Percentiles rank a stretch among this genome's conserved stretches.
Conservation (phyloP, 2,888 invertebrate genomes). For the Pinctada fucata region DNA sequence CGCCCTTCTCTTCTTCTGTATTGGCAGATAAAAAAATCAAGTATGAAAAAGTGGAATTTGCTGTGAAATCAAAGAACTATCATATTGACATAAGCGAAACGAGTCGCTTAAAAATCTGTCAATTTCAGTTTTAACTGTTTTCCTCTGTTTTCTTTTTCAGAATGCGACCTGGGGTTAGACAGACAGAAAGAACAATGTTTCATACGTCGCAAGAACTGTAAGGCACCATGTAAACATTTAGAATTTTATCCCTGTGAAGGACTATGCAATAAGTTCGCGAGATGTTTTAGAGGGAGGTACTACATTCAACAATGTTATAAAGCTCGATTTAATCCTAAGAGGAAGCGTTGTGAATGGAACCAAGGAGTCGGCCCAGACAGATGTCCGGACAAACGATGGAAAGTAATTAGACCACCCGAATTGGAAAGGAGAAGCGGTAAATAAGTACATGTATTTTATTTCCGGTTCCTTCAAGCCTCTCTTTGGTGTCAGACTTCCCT, state of each 20-base stretch:
- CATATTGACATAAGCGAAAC: too few species aligned
- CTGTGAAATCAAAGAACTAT: too few species aligned
- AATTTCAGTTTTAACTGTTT: too few species aligned
- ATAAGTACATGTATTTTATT: too few species aligned
- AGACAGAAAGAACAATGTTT: constrained; percentile 32
- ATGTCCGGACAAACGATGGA: constrained; percentile 28
- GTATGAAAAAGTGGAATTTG: too few species aligned
- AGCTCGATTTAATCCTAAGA: constrained; percentile 20
- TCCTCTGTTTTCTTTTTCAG: constrained; percentile 38
- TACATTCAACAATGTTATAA: constrained; percentile 46
- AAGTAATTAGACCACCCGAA: too few species aligned
- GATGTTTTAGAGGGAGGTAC: constrained; percentile 40
- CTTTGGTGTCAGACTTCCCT: too few species aligned
- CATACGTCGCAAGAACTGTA: constrained; percentile 26
- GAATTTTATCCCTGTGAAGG: constrained; percentile 35
- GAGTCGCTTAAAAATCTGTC: too few species aligned
- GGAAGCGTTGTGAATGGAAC: constrained; percentile 4
- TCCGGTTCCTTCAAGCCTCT: too few species aligned
- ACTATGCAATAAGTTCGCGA: constrained; percentile 45
- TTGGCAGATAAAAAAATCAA: too few species aligned
- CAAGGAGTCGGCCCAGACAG: constrained; percentile 12
- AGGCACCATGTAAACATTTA: constrained; percentile 25
- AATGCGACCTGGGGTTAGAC: constrained; percentile 38
- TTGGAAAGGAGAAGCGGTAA: too few species aligned
- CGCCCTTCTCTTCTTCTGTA: too few species aligned